Percentiles rank a stretch among this genome's conserved stretches.
These are phyloP conservation scores for Hemistola chrysoprasaria DNA, from an alignment of 2,888 invertebrate genomes.

Conservation along the genomic window DNA sequence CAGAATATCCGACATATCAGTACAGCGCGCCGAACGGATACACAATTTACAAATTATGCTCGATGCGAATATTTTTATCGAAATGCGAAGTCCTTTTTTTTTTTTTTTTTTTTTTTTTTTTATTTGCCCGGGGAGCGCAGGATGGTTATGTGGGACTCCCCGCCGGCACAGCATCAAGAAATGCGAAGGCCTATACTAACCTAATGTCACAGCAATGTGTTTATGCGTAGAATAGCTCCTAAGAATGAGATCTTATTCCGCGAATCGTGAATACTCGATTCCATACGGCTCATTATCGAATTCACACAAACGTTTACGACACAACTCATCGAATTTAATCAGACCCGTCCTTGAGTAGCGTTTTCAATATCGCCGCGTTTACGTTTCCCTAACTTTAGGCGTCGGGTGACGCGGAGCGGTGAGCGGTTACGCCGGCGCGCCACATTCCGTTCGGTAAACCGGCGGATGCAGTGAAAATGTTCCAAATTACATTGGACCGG, in stretches of 20 bases:
- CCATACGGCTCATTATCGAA: constrained; percentile 17
- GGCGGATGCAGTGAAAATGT: constrained; percentile 30
- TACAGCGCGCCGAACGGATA: too few species aligned
- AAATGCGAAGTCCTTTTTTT: too few species aligned
- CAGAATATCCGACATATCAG: too few species aligned
- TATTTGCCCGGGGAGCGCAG: too few species aligned
- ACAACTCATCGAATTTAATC: constrained; percentile 59
- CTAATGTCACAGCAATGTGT: constrained; percentile 1
- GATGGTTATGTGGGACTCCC: too few species aligned
- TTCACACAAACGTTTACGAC: constrained; percentile 30
- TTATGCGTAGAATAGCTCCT: constrained; percentile 1
- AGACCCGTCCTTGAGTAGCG: constrained; percentile 47
- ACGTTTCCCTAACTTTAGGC: constrained; percentile 34
- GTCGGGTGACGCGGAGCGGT: constrained; percentile 29
- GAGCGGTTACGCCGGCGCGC: too few species aligned
- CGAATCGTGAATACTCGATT: constrained; percentile 13
- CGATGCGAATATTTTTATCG: too few species aligned
- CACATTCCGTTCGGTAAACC: constrained; percentile 12
- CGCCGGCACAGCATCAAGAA: too few species aligned
- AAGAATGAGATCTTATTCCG: constrained; percentile 6
- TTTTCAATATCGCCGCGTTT: constrained; percentile 42
- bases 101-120: too few species aligned
- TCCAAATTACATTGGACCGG: constrained; percentile 46
- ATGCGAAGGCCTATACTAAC: background rate
- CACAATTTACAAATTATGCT: too few species aligned